phyloP scores from a whole-genome alignment of 2,797 vertebrate genomes.

The Clarias pachynema region DNA sequence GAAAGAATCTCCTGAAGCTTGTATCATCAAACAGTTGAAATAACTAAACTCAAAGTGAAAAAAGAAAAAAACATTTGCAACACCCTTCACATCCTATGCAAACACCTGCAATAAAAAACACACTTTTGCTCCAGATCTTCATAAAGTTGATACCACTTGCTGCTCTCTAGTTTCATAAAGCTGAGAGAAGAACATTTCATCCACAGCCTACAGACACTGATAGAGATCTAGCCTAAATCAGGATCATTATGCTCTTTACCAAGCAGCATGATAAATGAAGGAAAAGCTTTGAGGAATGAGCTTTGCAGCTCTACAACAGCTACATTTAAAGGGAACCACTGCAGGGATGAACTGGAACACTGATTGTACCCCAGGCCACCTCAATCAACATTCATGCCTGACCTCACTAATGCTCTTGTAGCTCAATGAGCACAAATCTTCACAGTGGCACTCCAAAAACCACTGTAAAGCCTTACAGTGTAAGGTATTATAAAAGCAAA shows the following conservation, averaged over 20 bases:
- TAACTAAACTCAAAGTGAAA: neutral
- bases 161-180: neutral
- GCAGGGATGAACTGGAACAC: neutral
- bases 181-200: conserved; percentile 25
- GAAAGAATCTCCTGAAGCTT: conserved; percentile 29
- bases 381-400: neutral
- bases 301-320: neutral
- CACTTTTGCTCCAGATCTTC: neutral
- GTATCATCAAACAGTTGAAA: neutral
- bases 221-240: conserved; percentile 15
- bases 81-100: conserved; percentile 1
- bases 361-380: neutral
- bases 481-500: neutral
- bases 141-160: neutral
- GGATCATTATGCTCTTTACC: neutral
- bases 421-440: too few relatives aligned
- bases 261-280: neutral
- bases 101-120: neutral
- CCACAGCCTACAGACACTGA: conserved; percentile 25
- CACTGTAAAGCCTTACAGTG: neutral
- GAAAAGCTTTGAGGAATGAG: neutral
- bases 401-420: neutral
- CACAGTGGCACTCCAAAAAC: too few relatives aligned
- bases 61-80: neutral
- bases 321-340: neutral